Percentiles rank a stretch among this genome's conserved stretches.
Evolutionary conservation across 2,888 invertebrate genomes (phyloP).

Genomic region (Liposcelis brunnea): DNA sequence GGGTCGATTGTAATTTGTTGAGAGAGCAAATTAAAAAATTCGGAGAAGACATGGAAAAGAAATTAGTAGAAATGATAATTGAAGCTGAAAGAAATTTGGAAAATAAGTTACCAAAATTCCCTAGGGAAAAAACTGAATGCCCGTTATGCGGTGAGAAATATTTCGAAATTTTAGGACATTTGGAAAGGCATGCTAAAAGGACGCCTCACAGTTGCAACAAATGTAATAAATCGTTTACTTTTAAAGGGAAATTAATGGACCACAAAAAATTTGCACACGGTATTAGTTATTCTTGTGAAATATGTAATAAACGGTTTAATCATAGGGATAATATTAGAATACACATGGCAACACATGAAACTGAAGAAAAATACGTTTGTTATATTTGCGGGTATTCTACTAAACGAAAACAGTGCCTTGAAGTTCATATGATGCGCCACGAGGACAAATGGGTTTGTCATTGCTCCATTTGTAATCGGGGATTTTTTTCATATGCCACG

Average conservation of each 20-base stretch:
- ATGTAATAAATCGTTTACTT: conserved; percentile 13
- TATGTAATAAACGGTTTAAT: conserved; percentile 6
- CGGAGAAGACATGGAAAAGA: conserved; percentile 1
- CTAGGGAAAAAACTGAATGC: conserved; percentile 3
- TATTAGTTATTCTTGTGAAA: conserved; percentile 5
- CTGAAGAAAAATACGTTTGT: conserved; percentile 7
- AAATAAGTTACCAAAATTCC: not conserved
- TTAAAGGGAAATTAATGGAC: conserved; percentile 12
- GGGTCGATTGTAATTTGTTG: not conserved
- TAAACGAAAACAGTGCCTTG: conserved; percentile 5
- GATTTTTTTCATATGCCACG: conserved; percentile 5
- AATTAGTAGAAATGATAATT: not conserved
- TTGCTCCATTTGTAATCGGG: not conserved
- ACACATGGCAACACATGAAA: conserved; percentile 8
- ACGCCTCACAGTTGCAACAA: conserved; percentile 12
- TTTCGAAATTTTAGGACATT: conserved; percentile 14
- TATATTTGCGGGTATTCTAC: conserved; percentile 3
- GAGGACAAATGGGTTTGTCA: conserved; percentile 7
- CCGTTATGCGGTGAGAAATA: conserved; percentile 11
- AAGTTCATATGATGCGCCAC: conserved; percentile 8
- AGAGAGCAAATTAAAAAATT: conserved; percentile 3
- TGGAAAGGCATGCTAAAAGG: conserved; percentile 14
- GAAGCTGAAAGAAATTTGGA: not conserved
- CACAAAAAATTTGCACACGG: conserved; percentile 12
- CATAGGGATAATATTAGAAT: conserved; percentile 4